phyloP scores from a whole-genome alignment of 2,113 vertebrate genomes.

The Macquaria ambigua region DNA sequence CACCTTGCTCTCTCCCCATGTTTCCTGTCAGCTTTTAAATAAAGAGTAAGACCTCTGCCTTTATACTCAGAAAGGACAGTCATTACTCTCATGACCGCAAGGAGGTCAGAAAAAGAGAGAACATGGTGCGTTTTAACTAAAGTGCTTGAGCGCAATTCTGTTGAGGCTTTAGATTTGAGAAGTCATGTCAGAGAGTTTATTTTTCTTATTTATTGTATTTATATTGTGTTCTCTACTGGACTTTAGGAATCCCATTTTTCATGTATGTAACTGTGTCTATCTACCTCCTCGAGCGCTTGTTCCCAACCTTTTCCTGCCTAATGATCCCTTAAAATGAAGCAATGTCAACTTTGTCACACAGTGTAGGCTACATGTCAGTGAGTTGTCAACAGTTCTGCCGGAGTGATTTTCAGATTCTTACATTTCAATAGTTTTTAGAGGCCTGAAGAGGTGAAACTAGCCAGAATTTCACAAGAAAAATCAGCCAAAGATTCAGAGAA shows the following conservation, averaged over 20 bases:
- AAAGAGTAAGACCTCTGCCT: no score
- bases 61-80: neutral
- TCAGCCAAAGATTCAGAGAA: no score
- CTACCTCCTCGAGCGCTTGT: no score
- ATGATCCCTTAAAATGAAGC: neutral
- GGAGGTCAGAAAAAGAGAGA: neutral
- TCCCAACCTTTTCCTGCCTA: neutral
- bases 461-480: neutral
- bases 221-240: neutral
- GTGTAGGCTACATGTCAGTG: no score
- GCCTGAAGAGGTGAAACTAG: neutral
- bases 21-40: neutral
- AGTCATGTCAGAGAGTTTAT: no score
- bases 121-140: neutral
- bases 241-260: neutral
- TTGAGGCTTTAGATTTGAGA: no score
- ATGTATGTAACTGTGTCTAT: neutral
- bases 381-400: no score
- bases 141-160: neutral
- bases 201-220: neutral
- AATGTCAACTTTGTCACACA: neutral
- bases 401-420: neutral
- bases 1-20: neutral
- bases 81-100: neutral
- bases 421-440: neutral